Conservation (phyloP, 2,113 vertebrate genomes). For the Aythya baeri region DNA sequence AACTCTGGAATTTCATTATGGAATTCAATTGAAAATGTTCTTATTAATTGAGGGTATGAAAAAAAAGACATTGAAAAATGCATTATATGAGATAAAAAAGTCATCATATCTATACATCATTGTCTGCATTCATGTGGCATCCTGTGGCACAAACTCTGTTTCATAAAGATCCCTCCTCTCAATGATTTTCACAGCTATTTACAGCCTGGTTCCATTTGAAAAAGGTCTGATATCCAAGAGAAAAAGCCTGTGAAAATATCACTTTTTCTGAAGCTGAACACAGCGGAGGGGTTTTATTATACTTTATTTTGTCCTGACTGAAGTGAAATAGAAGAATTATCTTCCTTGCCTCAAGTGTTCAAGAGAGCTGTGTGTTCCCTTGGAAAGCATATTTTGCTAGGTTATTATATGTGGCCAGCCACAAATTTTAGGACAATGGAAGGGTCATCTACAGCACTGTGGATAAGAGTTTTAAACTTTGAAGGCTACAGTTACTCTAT, state of each 20-base stretch:
- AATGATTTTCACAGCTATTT: slow-evolving; percentile 38
- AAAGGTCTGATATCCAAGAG: background rate
- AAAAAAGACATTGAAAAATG: background rate
- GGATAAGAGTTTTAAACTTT: fast-evolving
- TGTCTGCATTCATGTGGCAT: background rate
- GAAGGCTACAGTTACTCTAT: fast-evolving
- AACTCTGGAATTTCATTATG: background rate
- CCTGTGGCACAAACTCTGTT: background rate
- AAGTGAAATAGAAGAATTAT: background rate
- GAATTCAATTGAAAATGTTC: background rate
- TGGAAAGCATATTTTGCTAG: background rate
- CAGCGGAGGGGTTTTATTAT: background rate
- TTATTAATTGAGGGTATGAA: background rate
- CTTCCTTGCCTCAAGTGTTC: fast-evolving
- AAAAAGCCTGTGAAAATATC: background rate
- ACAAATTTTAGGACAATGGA: background rate
- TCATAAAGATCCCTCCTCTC: background rate
- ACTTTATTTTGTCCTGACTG: background rate
- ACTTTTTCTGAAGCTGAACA: background rate
- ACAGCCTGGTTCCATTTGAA: background rate
- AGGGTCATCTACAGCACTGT: background rate
- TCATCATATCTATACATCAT: background rate
- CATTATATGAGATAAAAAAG: background rate
- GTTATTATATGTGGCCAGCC: background rate
- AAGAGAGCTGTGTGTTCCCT: fast-evolving